These are phyloP conservation scores for Drosophila falleni DNA, from an alignment of 2,888 invertebrate species.

Conservation along the genomic window DNA sequence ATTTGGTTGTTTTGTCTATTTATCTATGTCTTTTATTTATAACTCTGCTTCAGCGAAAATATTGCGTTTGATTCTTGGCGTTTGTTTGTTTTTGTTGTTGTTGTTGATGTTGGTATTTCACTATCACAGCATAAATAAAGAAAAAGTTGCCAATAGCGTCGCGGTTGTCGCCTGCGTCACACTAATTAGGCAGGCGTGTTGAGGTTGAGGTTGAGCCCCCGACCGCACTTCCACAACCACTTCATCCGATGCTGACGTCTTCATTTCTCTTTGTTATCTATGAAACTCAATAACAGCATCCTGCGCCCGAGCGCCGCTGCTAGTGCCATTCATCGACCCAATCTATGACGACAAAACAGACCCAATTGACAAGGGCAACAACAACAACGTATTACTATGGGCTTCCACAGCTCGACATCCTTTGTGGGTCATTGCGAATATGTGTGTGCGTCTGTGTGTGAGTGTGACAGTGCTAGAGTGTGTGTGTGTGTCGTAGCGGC, in stretches of 20 bases:
- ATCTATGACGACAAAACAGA: conserved; percentile 66
- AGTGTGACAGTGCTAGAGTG: conserved; percentile 22
- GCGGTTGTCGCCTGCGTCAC: conserved; percentile 57
- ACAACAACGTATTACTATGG: conserved; percentile 51
- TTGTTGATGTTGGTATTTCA: conserved; percentile 66
- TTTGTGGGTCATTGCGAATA: conserved; percentile 65
- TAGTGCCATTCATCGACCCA: conserved; percentile 66
- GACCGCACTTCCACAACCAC: conserved; percentile 56
- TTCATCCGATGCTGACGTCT: conserved; percentile 68
- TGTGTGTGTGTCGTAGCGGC: conserved; percentile 37
- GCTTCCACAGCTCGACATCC: conserved; percentile 56
- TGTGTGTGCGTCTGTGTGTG: conserved; percentile 10
- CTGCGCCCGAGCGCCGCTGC: conserved; percentile 49
- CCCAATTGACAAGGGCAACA: conserved; percentile 65
- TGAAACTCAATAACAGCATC: conserved; percentile 60
- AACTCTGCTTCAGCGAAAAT: conserved; percentile 54
- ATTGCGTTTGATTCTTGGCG: conserved; percentile 70
- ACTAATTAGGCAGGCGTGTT: conserved; percentile 62
- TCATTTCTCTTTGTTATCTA: conserved; percentile 65
- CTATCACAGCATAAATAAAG: conserved; percentile 77
- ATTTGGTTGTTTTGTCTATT: conserved; percentile 53
- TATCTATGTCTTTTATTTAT: conserved; percentile 27
- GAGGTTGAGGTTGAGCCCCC: conserved; percentile 44
- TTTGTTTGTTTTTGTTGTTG: conserved; percentile 42
- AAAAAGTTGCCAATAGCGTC: conserved; percentile 53